Conservation (phyloP, 2,797 vertebrate genomes). For the Enteromius radiatus region DNA sequence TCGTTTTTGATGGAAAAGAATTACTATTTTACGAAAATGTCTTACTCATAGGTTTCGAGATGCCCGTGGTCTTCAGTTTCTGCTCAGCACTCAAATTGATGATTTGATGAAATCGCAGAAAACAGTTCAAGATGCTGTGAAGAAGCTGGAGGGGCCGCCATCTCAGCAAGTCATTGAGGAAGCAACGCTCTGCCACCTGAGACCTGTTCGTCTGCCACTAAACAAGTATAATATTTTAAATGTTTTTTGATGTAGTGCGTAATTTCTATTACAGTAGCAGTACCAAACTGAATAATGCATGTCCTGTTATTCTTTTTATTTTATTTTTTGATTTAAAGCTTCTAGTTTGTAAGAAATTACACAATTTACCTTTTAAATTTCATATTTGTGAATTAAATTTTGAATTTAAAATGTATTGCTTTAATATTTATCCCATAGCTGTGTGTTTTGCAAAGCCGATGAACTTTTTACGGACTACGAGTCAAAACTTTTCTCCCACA, state of each 20-base stretch:
- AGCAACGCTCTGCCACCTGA: constrained; percentile 91
- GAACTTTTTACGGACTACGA: constrained; percentile 97
- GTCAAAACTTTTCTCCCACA: constrained; percentile 96
- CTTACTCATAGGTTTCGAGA: constrained; percentile 86
- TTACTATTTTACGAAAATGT: neutral
- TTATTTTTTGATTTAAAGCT: neutral
- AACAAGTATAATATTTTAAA: constrained; percentile 85
- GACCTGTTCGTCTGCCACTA: constrained; percentile 90
- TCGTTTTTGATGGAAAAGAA: neutral
- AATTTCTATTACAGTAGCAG: neutral
- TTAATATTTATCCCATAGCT: constrained; percentile 74
- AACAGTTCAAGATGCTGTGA: constrained; percentile 90
- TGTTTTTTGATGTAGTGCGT: neutral
- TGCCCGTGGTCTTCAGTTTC: constrained; percentile 88
- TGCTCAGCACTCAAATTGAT: constrained; percentile 91
- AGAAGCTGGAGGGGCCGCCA: constrained; percentile 90
- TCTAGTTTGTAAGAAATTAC: neutral
- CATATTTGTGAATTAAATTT: neutral
- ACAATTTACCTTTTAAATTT: neutral
- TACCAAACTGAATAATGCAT: neutral
- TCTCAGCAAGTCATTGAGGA: constrained; percentile 91
- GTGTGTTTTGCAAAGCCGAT: constrained; percentile 97
- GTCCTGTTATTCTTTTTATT: neutral
- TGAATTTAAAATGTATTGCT: neutral
- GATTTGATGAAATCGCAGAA: constrained; percentile 92